phyloP scores from a whole-genome alignment of 2,888 invertebrate genomes.

The Leptinotarsa peninsularis region DNA sequence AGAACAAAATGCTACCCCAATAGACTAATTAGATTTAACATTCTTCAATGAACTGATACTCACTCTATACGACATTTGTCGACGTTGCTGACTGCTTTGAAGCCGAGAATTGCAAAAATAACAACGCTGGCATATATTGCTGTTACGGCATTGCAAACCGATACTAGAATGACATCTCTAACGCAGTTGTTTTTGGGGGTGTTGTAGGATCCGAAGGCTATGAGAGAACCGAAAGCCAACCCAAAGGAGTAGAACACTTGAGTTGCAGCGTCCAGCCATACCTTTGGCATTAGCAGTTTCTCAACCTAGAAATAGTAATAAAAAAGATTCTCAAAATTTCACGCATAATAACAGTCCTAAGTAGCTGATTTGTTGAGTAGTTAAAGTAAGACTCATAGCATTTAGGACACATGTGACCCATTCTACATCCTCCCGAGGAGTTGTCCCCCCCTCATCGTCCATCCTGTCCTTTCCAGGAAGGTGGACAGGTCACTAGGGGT shows the following conservation, averaged over 20 bases:
- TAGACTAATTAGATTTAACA: neutral
- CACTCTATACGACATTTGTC: constrained; percentile 84
- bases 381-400: too few relatives aligned
- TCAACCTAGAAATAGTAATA: constrained; percentile 73
- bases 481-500: too few relatives aligned
- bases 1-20: too few relatives aligned
- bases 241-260: constrained; percentile 98
- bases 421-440: too few relatives aligned
- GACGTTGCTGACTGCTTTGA: constrained; percentile 93
- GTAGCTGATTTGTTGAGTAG: too few relatives aligned
- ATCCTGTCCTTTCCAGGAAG: too few relatives aligned
- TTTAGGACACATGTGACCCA: too few relatives aligned
- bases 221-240: constrained; percentile 93
- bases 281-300: constrained; percentile 86
- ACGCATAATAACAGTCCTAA: too few relatives aligned
- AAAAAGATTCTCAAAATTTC: neutral
- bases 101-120: constrained; percentile 94
- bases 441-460: too few relatives aligned
- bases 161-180: constrained; percentile 89
- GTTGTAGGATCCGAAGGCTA: constrained; percentile 96
- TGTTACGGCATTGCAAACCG: constrained; percentile 91
- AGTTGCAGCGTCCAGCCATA: constrained; percentile 96
- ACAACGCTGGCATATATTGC: constrained; percentile 95
- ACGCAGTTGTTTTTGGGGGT: constrained; percentile 95
- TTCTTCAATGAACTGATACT: constrained; percentile 58